A percentile compares a stretch with the other conserved stretches of the same genome.
Evolutionary conservation across 2,113 vertebrate species (phyloP).

Genomic region (Hemiprocne comata): DNA sequence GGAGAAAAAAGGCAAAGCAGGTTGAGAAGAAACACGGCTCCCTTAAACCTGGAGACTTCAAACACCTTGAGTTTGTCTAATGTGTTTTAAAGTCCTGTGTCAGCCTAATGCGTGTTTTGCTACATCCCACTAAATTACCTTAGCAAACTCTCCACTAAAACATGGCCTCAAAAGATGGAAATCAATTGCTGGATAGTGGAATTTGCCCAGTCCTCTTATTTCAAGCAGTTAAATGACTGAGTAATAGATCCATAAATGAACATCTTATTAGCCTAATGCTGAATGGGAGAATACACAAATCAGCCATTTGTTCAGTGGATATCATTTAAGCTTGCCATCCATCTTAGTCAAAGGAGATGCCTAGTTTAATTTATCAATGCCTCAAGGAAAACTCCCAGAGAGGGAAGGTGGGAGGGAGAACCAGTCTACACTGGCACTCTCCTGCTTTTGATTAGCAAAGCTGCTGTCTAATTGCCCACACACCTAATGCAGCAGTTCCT

Average conservation of each 20-base stretch:
- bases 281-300: conserved; percentile 66
- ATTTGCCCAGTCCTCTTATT: not conserved
- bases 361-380: conserved; percentile 69
- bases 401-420: not conserved
- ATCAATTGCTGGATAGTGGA: not conserved
- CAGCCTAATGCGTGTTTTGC: not conserved
- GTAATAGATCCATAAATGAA: conserved; percentile 75
- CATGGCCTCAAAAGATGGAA: not conserved
- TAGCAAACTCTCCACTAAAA: not conserved
- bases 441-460: not conserved
- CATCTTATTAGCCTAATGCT: conserved; percentile 79
- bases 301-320: conserved; percentile 32
- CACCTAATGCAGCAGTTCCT: not conserved
- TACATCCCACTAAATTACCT: not conserved
- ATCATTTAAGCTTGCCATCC: conserved; percentile 60
- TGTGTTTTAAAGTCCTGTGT: not conserved
- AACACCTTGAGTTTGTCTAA: not conserved
- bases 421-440: not conserved
- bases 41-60: not conserved
- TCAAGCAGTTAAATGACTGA: conserved; percentile 65
- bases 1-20: not conserved
- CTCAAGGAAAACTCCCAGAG: conserved; percentile 22
- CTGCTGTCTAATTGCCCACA: not conserved
- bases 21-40: not conserved
- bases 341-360: conserved; percentile 75